Conservation (phyloP, 2,113 vertebrate genomes). For the Aldabrachelys gigantea region DNA sequence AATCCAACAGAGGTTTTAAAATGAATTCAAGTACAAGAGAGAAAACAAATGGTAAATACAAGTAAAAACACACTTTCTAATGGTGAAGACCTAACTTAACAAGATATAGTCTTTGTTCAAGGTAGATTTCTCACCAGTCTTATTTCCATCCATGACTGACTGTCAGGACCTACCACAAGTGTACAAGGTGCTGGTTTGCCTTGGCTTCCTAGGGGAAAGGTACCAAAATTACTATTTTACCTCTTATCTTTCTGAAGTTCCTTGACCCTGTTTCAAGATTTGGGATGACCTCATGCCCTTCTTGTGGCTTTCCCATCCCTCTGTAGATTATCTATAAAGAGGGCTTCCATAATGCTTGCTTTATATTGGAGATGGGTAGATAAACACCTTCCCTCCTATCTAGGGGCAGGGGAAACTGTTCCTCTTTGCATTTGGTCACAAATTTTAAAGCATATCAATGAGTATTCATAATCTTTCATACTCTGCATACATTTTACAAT, state of each 20-base stretch:
- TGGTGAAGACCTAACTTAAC: background rate
- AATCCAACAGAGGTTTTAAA: background rate
- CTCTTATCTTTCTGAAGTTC: background rate
- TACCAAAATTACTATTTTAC: too few relatives aligned
- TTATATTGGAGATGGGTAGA: background rate
- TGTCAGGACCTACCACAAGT: background rate
- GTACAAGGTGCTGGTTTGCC: background rate
- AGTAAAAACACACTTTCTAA: background rate
- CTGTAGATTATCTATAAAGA: background rate
- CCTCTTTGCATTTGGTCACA: background rate
- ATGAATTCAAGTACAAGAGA: background rate
- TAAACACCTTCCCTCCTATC: too few relatives aligned
- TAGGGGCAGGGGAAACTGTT: background rate
- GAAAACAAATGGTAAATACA: background rate
- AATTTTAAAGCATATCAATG: background rate
- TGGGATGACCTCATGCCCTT: background rate
- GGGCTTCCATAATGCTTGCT: background rate
- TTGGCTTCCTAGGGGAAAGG: background rate
- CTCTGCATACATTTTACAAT: background rate
- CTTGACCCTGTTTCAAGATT: background rate
- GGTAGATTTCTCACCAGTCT: too few relatives aligned
- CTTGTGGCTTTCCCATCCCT: background rate
- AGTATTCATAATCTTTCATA: background rate
- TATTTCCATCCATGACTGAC: background rate
- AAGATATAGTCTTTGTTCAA: background rate